Conservation (phyloP, 1,140 invertebrate species). For the Leptopilina boulardi region DNA sequence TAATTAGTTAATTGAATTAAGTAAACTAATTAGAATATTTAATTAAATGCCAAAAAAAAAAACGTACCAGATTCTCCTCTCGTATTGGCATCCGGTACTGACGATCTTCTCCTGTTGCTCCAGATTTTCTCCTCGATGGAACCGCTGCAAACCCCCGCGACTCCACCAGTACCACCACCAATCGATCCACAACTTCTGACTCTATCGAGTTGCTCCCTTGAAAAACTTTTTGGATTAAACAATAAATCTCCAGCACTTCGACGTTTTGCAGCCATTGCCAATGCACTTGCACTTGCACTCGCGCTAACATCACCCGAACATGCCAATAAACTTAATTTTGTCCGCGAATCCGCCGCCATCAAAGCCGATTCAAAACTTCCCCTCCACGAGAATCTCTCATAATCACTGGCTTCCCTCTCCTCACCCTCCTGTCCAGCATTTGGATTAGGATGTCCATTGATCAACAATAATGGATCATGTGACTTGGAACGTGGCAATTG, state of each 20-base stretch:
- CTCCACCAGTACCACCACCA: constrained; percentile 80
- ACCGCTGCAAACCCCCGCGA: constrained; percentile 75
- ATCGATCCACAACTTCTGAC: constrained; percentile 89
- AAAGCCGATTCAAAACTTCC: constrained; percentile 93
- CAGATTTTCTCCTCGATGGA: constrained; percentile 73
- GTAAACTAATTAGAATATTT: no score
- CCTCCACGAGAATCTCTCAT: constrained; percentile 92
- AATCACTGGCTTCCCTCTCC: constrained; percentile 88
- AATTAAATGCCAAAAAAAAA: background rate
- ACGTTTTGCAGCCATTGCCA: constrained; percentile 83
- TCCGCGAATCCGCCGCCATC: constrained; percentile 87
- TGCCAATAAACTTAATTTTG: constrained; percentile 83
- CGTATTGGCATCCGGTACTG: constrained; percentile 81
- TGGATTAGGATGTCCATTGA: constrained; percentile 74
- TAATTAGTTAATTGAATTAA: no score
- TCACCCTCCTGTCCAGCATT: constrained; percentile 77
- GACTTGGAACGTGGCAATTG: constrained; percentile 83
- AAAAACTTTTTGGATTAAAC: constrained; percentile 85
- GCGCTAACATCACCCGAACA: constrained; percentile 79
- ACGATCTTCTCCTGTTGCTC: constrained; percentile 79
- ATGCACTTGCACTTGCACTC: constrained; percentile 79
- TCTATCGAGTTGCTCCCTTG: constrained; percentile 84
- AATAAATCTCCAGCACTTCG: constrained; percentile 87
- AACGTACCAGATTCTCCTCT: constrained; percentile 79
- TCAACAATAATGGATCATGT: constrained; percentile 83